phyloP scores from a whole-genome alignment of 2,888 invertebrate species.

The Metellina segmentata region DNA sequence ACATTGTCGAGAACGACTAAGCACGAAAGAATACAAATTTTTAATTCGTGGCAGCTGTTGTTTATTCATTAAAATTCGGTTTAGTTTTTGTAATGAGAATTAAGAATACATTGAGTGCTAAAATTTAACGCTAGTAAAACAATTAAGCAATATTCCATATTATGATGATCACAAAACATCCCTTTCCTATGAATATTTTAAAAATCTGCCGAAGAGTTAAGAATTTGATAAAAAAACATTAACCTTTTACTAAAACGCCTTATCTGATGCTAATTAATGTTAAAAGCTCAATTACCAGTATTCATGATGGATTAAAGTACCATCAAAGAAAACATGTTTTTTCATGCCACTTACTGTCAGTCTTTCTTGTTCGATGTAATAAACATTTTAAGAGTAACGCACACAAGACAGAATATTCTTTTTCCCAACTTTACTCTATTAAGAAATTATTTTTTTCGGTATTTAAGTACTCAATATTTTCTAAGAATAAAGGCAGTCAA shows the following conservation, averaged over 20 bases:
- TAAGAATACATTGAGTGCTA: background rate
- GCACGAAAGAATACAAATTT: background rate
- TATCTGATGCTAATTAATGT: constrained; percentile 56
- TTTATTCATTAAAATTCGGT: background rate
- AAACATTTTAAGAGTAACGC: constrained; percentile 46
- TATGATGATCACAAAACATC: background rate
- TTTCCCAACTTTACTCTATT: background rate
- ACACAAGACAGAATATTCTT: constrained; percentile 14
- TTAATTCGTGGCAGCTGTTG: background rate
- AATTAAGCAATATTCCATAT: background rate
- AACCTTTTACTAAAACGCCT: constrained; percentile 42
- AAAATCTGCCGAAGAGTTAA: constrained; percentile 14
- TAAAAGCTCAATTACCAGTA: constrained; percentile 68
- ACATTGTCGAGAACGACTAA: too few relatives aligned
- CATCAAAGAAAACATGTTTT: constrained; percentile 42
- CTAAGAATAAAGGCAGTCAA: background rate
- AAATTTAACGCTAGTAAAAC: background rate
- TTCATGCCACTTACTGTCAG: constrained; percentile 40
- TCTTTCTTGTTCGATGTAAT: constrained; percentile 46
- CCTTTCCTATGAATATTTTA: constrained; percentile 9
- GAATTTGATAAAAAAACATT: background rate
- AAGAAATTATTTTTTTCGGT: constrained; percentile 1
- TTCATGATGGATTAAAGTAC: constrained; percentile 57
- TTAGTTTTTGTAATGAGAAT: background rate
- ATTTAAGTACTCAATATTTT: background rate